A percentile compares a stretch with the other conserved stretches of the same genome.
Evolutionary conservation across 2,797 vertebrate genomes (phyloP).

Genomic region (Paramormyrops hopkinsi): DNA sequence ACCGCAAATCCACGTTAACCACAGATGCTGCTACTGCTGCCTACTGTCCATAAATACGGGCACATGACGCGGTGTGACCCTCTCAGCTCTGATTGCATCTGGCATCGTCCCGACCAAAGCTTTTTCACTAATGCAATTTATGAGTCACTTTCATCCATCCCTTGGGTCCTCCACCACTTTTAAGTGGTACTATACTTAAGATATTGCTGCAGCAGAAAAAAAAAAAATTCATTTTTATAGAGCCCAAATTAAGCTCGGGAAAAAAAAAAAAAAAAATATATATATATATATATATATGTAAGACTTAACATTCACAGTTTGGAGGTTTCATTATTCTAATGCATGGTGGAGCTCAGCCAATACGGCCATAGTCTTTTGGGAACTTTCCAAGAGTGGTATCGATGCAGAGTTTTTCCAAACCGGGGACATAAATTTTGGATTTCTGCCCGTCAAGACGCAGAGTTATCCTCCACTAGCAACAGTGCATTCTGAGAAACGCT

Average conservation of each 20-base stretch:
- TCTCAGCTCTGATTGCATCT: conserved; percentile 35
- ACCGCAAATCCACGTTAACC: background rate
- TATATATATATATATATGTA: background rate
- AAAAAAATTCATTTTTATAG: conserved; percentile 14
- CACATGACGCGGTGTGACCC: conserved; percentile 15
- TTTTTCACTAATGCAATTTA: conserved; percentile 46
- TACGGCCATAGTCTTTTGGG: conserved; percentile 3
- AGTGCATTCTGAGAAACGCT: background rate
- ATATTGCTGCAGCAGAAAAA: conserved; percentile 34
- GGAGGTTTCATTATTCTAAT: conserved; percentile 26
- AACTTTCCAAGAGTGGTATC: background rate
- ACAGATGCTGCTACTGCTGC: background rate
- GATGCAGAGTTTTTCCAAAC: background rate
- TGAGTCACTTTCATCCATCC: conserved; percentile 41
- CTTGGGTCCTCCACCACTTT: conserved; percentile 25
- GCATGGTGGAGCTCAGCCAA: background rate
- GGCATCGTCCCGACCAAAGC: conserved; percentile 35
- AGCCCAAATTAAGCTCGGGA: conserved; percentile 6
- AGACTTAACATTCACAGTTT: conserved; percentile 18
- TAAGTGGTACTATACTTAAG: conserved; percentile 41
- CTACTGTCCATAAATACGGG: conserved; percentile 8
- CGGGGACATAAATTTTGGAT: background rate
- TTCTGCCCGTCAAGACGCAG: background rate
- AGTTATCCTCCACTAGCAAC: background rate
- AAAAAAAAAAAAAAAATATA: background rate